Conservation (phyloP, 2,888 invertebrate species). For the Dendrolimus pini region DNA sequence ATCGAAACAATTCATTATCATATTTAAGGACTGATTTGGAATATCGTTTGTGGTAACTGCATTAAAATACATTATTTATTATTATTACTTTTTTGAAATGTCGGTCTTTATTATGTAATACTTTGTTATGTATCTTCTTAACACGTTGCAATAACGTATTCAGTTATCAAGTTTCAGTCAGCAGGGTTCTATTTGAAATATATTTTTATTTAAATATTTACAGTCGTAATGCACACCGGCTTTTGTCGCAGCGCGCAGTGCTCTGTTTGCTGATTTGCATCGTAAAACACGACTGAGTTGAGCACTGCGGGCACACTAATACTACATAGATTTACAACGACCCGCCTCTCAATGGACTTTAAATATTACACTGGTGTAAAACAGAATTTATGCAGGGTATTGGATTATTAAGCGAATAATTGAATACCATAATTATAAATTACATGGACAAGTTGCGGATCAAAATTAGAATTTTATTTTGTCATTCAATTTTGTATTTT, state of each 20-base stretch:
- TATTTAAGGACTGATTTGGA: too few species aligned
- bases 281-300: slow-evolving; percentile 16
- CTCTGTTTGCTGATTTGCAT: slow-evolving; percentile 17
- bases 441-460: too few species aligned
- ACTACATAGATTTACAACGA: slow-evolving; percentile 9
- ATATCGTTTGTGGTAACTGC: too few species aligned
- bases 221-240: slow-evolving; percentile 1
- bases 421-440: background rate
- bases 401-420: background rate
- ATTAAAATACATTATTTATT: too few species aligned
- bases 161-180: background rate
- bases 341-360: slow-evolving; percentile 11
- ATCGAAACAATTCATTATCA: too few species aligned
- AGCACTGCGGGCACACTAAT: slow-evolving; percentile 15
- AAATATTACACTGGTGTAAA: slow-evolving; percentile 8
- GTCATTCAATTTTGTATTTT: too few species aligned
- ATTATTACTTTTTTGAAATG: too few species aligned
- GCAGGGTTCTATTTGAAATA: background rate
- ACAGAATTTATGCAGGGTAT: background rate
- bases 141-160: too few species aligned
- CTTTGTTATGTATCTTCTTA: too few species aligned
- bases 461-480: too few species aligned
- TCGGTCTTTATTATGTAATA: too few species aligned
- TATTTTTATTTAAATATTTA: slow-evolving; percentile 1
- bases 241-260: slow-evolving; percentile 4